These are phyloP conservation scores for Pseudococcus viburni DNA, from an alignment of 2,888 invertebrate species.

Conservation along the genomic window DNA sequence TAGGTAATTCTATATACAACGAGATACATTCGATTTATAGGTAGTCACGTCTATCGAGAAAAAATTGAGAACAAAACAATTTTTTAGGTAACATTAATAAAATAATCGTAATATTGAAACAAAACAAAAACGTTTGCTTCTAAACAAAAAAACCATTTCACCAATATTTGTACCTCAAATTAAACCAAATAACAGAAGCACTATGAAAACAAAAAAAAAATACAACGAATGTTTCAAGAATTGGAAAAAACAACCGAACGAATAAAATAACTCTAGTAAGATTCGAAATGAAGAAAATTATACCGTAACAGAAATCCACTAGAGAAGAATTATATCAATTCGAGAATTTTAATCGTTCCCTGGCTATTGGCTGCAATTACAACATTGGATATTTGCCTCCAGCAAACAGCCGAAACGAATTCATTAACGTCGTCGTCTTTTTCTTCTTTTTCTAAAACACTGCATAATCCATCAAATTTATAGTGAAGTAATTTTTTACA, in stretches of 20 bases:
- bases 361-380: constrained; percentile 95
- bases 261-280: neutral
- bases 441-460: constrained; percentile 79
- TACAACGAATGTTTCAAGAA: neutral
- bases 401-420: constrained; percentile 96
- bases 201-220: neutral
- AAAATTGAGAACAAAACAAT: neutral
- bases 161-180: too few species aligned
- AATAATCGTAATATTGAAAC: neutral
- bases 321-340: constrained; percentile 72
- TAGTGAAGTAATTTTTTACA: constrained; percentile 89
- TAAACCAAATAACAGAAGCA: neutral
- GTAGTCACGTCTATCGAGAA: neutral
- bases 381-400: constrained; percentile 88
- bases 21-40: neutral
- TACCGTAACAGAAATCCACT: neutral
- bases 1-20: neutral
- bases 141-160: neutral
- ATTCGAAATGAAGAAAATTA: neutral
- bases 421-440: constrained; percentile 90
- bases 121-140: too few species aligned
- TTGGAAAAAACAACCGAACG: neutral
- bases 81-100: neutral
- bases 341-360: constrained; percentile 91
- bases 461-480: constrained; percentile 85